Base-by-base conservation (phyloP, 1,140 invertebrate species). In the Macrocentrus cingulum region DNA sequence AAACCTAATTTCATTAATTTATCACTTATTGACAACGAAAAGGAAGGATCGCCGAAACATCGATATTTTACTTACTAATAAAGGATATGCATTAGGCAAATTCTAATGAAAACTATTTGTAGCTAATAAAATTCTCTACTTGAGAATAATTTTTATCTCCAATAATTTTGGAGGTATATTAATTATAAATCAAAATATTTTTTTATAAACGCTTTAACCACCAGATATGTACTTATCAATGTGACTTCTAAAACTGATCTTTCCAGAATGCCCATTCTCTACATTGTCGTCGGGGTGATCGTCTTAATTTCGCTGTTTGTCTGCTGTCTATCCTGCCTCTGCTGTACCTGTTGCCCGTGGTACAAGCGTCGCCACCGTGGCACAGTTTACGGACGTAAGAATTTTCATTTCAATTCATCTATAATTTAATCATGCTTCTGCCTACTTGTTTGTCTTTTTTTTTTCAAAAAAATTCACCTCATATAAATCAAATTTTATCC, bases 291-390 rank as follows among this genome's bases (percentile, higher is more conserved):
- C 1, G 37, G 23, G 1, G 39, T 61, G 1, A 23, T 23, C 0
- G 34, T 66, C 1, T 20, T 68, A 0, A 6, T 74, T 9, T 20
- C 45, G 1, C 0, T 73, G 7, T 56, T 75, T 20, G 32, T 66
- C 0, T 68, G 60, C 44, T 75, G 74, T 41, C 34, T 77, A 37
- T 72, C 57, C 0, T 77, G 75, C 23, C 56, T 74, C 5, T 77
- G 71, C 68, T 77, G 74, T 50, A 67, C 58, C 7, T 76, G 69
- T 23, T 76, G 74, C 5, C 75, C 72, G 8, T 76, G 68, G 64
- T 71, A 77, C 51, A 66, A 65, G 16, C 64, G 70, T 50, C 70
- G 71, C 55, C 68, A 76, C 18, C 66, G 52, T 48, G 74, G 74
- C 18, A 71, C 66, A 1, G 66, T 74, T 39, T 77, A 76, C 51